Evolutionary conservation across 1,140 invertebrate genomes (phyloP).

Genomic region (Drosophila nannoptera): DNA sequence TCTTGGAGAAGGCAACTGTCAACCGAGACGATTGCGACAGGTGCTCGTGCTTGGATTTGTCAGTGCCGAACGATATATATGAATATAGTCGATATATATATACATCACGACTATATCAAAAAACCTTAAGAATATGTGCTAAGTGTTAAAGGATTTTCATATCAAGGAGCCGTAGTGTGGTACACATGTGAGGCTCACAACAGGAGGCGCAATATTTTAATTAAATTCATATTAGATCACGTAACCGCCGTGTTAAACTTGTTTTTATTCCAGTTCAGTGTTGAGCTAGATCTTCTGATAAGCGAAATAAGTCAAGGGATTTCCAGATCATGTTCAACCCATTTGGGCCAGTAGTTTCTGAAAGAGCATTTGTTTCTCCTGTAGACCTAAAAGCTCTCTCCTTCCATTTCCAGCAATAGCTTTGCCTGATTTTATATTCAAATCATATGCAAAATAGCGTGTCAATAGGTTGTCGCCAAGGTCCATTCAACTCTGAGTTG

Average conservation of each 20-base stretch:
- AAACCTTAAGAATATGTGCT: slow-evolving; percentile 20
- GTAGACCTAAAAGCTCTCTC: background rate
- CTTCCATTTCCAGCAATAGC: background rate
- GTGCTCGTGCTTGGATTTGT: slow-evolving; percentile 43
- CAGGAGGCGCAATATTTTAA: no score
- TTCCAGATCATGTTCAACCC: no score
- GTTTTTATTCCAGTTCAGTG: no score
- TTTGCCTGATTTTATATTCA: slow-evolving; percentile 18
- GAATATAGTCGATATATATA: background rate
- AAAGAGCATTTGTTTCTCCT: no score
- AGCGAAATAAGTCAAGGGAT: no score
- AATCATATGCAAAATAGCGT: slow-evolving; percentile 39
- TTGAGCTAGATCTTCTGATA: no score
- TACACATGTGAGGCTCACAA: no score
- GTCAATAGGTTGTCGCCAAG: slow-evolving; percentile 46
- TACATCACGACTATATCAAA: background rate
- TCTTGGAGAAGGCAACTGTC: slow-evolving; percentile 20
- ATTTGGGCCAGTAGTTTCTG: no score
- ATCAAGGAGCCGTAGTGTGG: slow-evolving; percentile 22
- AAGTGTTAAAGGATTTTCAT: slow-evolving; percentile 3
- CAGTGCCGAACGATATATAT: slow-evolving; percentile 7
- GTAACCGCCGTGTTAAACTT: no score
- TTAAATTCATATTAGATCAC: no score
- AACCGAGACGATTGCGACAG: slow-evolving; percentile 67
- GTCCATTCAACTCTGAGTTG: slow-evolving; percentile 52